Evolutionary conservation across 2,888 invertebrate species (phyloP).

Genomic region (Mimas tiliae): DNA sequence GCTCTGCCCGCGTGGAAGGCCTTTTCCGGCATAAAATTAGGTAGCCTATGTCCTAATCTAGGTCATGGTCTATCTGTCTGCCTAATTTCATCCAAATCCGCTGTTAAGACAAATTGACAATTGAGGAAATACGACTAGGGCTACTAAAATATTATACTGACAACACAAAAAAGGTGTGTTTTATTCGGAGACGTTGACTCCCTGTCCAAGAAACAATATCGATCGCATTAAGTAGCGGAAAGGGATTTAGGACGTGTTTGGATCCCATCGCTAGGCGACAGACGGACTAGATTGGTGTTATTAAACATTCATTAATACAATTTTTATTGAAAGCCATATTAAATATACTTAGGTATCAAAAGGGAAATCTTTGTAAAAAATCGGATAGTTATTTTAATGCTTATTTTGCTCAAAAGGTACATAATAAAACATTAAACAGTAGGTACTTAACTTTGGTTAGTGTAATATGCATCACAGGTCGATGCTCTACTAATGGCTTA

Average conservation of each 20-base stretch:
- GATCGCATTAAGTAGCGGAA: conserved; percentile 52
- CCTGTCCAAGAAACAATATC: conserved; percentile 44
- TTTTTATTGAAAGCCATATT: not conserved
- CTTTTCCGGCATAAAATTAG: too few relatives aligned
- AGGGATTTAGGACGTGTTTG: conserved; percentile 65
- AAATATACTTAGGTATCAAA: too few relatives aligned
- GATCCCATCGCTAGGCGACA: conserved; percentile 68
- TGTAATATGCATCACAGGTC: conserved; percentile 16
- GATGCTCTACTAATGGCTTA: conserved; percentile 13
- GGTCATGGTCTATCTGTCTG: too few relatives aligned
- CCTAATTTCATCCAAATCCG: too few relatives aligned
- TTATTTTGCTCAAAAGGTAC: not conserved
- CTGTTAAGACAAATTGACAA: too few relatives aligned
- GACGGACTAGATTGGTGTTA: conserved; percentile 40
- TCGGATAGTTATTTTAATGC: not conserved
- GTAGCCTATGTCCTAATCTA: too few relatives aligned
- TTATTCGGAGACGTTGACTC: conserved; percentile 2
- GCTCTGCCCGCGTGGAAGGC: too few relatives aligned
- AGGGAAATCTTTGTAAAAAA: not conserved
- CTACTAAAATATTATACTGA: not conserved
- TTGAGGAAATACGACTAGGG: too few relatives aligned
- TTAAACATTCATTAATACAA: conserved; percentile 15
- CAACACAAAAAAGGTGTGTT: not conserved
- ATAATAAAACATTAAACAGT: not conserved
- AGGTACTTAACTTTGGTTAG: not conserved